Evolutionary conservation across 2,113 vertebrate species (phyloP).

Genomic region (Myotis lucifugus): DNA sequence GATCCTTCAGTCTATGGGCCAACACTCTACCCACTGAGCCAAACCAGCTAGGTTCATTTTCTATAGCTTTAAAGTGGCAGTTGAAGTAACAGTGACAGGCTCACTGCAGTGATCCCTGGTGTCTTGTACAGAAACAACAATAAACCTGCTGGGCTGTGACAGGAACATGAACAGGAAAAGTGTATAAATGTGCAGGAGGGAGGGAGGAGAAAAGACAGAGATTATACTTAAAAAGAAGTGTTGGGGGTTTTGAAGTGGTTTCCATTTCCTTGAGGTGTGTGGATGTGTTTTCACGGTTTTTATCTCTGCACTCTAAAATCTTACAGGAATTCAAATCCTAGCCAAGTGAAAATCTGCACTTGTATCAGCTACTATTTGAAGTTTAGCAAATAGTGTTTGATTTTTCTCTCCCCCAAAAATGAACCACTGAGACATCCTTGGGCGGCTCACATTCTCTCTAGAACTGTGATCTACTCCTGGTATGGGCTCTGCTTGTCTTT

Average conservation of each 20-base stretch:
- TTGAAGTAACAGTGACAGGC: neutral
- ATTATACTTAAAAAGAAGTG: neutral
- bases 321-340: neutral
- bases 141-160: neutral
- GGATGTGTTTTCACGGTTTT: neutral
- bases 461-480: neutral
- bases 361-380: slow-evolving; percentile 23
- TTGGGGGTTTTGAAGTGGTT: neutral
- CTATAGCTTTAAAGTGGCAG: neutral
- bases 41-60: neutral
- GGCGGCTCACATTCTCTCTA: neutral
- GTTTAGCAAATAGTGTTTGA: neutral
- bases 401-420: neutral
- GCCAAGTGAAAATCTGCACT: neutral
- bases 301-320: neutral
- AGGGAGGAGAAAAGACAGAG: neutral
- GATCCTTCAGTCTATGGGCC: no score
- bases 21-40: neutral
- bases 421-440: neutral
- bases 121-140: neutral
- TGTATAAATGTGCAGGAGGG: neutral
- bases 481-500: neutral
- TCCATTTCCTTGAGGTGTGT: neutral
- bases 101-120: neutral
- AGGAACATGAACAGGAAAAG: neutral